Evolutionary conservation across 2,797 vertebrate genomes (phyloP), one percentile per base, ranked within the genome.

Genomic region (Propithecus deckenii): DNA sequence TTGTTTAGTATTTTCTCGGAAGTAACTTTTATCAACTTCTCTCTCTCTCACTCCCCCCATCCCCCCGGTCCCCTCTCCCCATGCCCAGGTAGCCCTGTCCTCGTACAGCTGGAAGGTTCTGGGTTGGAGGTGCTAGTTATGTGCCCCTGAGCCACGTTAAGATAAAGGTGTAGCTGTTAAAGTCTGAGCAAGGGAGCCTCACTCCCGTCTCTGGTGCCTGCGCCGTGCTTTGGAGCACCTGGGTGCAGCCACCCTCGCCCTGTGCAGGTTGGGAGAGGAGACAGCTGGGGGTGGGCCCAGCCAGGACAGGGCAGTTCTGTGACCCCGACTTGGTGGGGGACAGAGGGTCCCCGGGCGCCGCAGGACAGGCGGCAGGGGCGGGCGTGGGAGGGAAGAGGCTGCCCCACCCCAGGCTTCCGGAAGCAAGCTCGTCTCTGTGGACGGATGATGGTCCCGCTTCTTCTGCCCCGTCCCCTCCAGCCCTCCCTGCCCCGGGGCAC

Each of bases 341-440:
- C 5, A 30, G 55, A 41, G 43, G 3, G 38, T 46, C 46, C 52
- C 52, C 13, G 52, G 43, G 18, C 4, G 5, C 3, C 12, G 0
- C 43, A 43, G 30, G n/a, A n/a, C 15, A 2, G 35, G 3, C 14
- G 23, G 32, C 28, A 46, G 25, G 32, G 65, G 13, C 1, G 0
- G 8, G 7, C 0, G 10, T 30, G 30, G 22, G 2, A 32, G 32
- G 79, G 23, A 61, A 46, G 43, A 17, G 13, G 8, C 25, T 0
- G 35, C n/a, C 17, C 22, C 0, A 0, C 13, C 7, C 0, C 7
- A 1, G 17, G 55, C 41, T 52, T 41, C 15, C 0, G 0, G 10
- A 43, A 35, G 5, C 28, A 76, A 41, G 32, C 46, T 57, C 8
- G 2, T 28, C 28, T n/a, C 38, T 5, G n/a, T 1, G 35, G 35